These are phyloP conservation scores for Belgica antarctica DNA, from an alignment of 2,888 invertebrate genomes.

Conservation along the genomic window DNA sequence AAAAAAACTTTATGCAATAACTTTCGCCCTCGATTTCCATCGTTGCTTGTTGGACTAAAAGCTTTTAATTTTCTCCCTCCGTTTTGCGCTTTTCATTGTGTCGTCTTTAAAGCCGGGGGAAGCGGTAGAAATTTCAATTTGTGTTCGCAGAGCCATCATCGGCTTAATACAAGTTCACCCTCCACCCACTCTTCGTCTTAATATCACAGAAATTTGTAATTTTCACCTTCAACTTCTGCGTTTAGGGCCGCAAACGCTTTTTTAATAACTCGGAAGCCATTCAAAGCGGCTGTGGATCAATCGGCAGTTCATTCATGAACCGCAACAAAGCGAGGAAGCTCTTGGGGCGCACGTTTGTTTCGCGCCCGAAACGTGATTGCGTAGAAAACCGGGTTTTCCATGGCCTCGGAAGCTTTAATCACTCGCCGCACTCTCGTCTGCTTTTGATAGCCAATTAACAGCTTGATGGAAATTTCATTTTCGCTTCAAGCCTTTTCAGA, in stretches of 20 bases:
- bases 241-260: neutral
- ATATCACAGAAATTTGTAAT: neutral
- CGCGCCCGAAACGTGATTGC: no score
- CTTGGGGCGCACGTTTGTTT: neutral
- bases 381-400: no score
- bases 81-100: neutral
- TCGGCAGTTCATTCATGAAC: neutral
- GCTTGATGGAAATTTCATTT: no score
- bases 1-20: neutral
- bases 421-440: no score
- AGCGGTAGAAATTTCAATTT: no score
- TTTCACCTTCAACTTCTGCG: neutral
- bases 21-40: neutral
- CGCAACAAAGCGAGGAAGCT: neutral
- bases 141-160: no score
- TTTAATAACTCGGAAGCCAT: neutral
- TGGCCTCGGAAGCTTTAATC: no score
- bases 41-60: neutral
- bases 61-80: neutral
- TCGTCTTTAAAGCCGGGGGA: neutral
- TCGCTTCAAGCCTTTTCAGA: neutral
- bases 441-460: neutral
- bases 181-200: neutral
- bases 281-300: neutral
- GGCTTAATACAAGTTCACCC: neutral